phyloP scores from a whole-genome alignment of 92 coral and sea anemone species.

The Actinernus sp. region DNA sequence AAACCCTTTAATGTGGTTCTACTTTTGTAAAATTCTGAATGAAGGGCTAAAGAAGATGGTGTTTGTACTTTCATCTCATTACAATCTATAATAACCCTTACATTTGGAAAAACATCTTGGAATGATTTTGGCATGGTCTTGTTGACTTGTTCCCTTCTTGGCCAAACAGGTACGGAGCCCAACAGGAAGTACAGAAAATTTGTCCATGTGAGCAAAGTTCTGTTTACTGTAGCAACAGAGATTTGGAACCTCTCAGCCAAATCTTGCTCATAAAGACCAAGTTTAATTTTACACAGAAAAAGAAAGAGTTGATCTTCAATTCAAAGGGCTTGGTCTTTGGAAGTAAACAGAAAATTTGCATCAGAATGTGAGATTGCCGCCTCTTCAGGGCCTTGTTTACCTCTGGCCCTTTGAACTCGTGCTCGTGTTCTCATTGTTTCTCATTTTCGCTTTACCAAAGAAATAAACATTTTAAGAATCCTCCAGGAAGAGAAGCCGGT shows the following conservation, averaged over 20 bases:
- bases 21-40: constrained; percentile 52
- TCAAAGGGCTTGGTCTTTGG: too few species aligned
- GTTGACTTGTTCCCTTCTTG: constrained; percentile 21
- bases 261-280: constrained; percentile 27
- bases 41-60: too few species aligned
- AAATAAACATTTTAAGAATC: too few species aligned
- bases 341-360: constrained; percentile 32
- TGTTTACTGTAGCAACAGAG: constrained; percentile 10
- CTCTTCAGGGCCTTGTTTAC: too few species aligned
- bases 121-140: constrained; percentile 37
- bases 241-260: constrained; percentile 42
- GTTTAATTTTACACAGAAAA: constrained; percentile 19
- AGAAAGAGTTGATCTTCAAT: too few species aligned
- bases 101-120: constrained; percentile 10
- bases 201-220: constrained; percentile 47
- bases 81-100: constrained; percentile 43
- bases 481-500: too few species aligned
- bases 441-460: too few species aligned
- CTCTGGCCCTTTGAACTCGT: too few species aligned
- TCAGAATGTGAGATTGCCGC: constrained; percentile 14
- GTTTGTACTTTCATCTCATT: constrained; percentile 33
- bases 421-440: too few species aligned
- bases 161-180: constrained; percentile 46
- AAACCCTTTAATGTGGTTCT: constrained; percentile 26
- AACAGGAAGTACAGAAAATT: constrained; percentile 36